Evolutionary conservation across 2,888 invertebrate species (phyloP), one percentile per base, ranked within the genome.

Genomic region (Phasia obesa): DNA sequence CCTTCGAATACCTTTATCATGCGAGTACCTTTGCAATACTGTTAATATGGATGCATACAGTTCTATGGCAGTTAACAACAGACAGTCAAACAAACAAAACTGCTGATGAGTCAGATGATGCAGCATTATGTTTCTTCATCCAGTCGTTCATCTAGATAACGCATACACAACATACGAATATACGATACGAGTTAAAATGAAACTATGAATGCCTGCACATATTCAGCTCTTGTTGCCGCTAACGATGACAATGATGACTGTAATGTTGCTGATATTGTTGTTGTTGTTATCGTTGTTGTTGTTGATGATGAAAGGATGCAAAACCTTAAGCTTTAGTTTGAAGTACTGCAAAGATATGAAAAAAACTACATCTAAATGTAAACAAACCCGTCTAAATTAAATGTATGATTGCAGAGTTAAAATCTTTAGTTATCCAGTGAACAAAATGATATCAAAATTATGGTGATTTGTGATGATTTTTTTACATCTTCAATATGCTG

Each of bases 331-430:
- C 73, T 69, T 44, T 57, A 57, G 69, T 70, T 65, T 65, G 25
- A 53, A 60, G 9, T n/a, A 31, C n/a, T 60, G 38, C 15, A 69
- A 51, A 42, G 21, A 69, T 25, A 51, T 55, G 11, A 38, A 23
- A 64, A 21, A 53, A 65, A 47, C 53, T 59, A 23, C 27, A 31
- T 74, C 44, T 44, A 64, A 71, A 78, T 60, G 62, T 53, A 64
- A 82, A 74, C 73, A 81, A 82, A 78, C 42, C 53, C 73, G 53
- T 74, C 69, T 64, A 82, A 82, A 82, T 82, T 78, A 74, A 82
- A 82, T 73, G 51, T 62, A 71, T 71, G 69, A 69, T 42, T 57
- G n/a, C n/a, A 38, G 17, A 60, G 31, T n/a, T 44, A 69, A 69
- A 62, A 76, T 53, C 17, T 35, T 49, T 15, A 2, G 17, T 60